Base-by-base conservation (phyloP, 2,113 vertebrate species). In the Pteropus alecto region DNA sequence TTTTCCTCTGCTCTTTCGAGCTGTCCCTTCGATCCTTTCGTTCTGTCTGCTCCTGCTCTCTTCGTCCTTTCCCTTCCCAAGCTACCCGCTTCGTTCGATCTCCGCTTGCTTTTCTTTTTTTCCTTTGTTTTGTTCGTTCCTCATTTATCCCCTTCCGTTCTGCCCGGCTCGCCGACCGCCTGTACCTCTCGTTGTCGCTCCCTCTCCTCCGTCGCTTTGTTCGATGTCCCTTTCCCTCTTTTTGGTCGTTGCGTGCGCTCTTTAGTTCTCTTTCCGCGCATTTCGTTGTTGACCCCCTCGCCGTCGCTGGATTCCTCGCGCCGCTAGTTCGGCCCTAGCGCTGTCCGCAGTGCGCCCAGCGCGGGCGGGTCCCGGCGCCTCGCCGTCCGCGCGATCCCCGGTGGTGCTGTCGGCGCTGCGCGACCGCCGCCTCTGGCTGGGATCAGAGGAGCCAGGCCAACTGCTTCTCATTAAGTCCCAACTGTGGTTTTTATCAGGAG, bases 391-490 rank as follows among this genome's bases (percentile, higher is more conserved):
- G 84, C 18, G n/a, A n/a, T 97, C 63, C 67, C 93, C 8, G 12
- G 93, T 22, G 46, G 65, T 82, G 95, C 94, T 95, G 61, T 38
- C 9, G 79, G 77, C 78, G 83, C 92, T 86, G 93, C 13, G 83
- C 38, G 74, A 93, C 94, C 90, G 86, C 94, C 96, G 96, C 95
- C 78, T 95, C 98, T 98, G 96, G 95, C 92, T 74, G 97, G 94
- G 97, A 95, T 98, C 96, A 96, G 93, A 97, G 97, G 96, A 97
- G 94, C 98, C 94, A 73, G 96, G 76, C 96, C 98, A 98, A 98
- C 98, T 98, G 98, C 98, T 98, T 98, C 95, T 98, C 97, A 98
- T 98, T 98, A 98, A 98, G 92, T 88, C 73, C 87, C 92, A 93
- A 98, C 97, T 96, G 97, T 97, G 98, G 96, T 97, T 98, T 98